Percentiles rank a stretch among this genome's conserved stretches.
Conservation (phyloP, 2,113 vertebrate species). For the Promerops cafer region DNA sequence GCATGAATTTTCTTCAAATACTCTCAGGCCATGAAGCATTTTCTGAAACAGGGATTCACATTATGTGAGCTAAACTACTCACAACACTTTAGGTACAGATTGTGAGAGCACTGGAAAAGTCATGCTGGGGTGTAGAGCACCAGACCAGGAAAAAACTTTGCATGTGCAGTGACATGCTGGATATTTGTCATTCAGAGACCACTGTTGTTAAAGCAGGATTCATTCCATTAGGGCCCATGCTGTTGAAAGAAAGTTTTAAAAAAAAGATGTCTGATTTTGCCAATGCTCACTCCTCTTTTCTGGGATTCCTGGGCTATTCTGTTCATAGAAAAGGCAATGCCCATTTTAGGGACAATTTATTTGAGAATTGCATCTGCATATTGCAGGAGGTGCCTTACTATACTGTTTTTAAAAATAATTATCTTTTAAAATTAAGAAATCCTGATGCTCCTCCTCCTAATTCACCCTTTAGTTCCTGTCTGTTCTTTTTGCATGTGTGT, state of each 20-base stretch:
- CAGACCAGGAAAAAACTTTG: background rate
- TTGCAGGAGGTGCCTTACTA: background rate
- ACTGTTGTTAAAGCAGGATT: background rate
- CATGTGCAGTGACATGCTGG: background rate
- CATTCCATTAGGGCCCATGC: background rate
- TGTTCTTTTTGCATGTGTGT: background rate
- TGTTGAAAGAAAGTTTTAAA: background rate
- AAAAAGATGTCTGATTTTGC: background rate
- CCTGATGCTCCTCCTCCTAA: background rate
- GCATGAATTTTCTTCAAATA: background rate
- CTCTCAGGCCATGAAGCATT: background rate
- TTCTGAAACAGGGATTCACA: background rate
- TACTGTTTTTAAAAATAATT: background rate
- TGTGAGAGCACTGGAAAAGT: background rate
- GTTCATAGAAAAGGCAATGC: background rate
- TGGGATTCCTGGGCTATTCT: background rate
- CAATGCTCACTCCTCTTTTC: background rate
- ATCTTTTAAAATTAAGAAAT: background rate
- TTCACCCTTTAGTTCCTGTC: background rate
- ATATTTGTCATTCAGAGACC: background rate
- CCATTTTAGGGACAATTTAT: background rate
- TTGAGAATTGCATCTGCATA: background rate
- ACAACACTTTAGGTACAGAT: background rate
- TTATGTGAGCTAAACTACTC: background rate
- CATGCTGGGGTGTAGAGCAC: background rate